These are phyloP conservation scores for Scopus umbretta DNA, from an alignment of 2,113 vertebrate species.

Conservation along the genomic window DNA sequence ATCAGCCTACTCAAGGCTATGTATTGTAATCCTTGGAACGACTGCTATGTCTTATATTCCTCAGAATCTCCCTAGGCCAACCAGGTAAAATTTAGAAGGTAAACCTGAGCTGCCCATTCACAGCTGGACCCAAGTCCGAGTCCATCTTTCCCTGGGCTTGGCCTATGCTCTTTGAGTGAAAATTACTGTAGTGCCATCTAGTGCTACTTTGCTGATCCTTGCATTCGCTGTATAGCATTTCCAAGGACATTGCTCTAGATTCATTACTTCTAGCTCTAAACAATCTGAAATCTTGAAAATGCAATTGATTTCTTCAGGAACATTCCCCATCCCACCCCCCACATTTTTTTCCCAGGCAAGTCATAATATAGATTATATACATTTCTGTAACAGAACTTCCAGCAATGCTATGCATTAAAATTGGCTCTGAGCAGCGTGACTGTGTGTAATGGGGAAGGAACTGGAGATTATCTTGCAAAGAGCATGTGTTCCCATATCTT, in stretches of 20 bases:
- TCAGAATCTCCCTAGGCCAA: not conserved
- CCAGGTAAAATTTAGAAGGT: not conserved
- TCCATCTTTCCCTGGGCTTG: not conserved
- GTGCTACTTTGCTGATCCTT: not conserved
- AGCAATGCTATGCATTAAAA: not conserved
- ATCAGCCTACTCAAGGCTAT: not conserved
- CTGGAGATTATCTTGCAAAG: not conserved
- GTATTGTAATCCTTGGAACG: not conserved
- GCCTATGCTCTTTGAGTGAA: not conserved
- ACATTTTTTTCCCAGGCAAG: not conserved
- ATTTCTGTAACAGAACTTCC: not conserved
- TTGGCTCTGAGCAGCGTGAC: not conserved
- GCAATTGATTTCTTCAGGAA: not conserved
- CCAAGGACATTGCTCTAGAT: not conserved
- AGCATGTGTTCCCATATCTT: not conserved
- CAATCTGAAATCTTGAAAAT: not conserved
- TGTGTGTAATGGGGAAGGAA: not conserved
- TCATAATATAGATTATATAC: not conserved
- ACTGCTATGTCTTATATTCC: not conserved
- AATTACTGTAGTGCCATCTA: slow-evolving; percentile 54
- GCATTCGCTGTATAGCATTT: not conserved
- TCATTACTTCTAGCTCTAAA: not conserved
- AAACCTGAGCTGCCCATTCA: not conserved
- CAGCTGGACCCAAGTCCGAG: rapidly evolving
- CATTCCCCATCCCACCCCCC: not conserved